These are phyloP conservation scores for Esox masquinongy DNA, from an alignment of 2,797 vertebrate genomes.

Conservation along the genomic window DNA sequence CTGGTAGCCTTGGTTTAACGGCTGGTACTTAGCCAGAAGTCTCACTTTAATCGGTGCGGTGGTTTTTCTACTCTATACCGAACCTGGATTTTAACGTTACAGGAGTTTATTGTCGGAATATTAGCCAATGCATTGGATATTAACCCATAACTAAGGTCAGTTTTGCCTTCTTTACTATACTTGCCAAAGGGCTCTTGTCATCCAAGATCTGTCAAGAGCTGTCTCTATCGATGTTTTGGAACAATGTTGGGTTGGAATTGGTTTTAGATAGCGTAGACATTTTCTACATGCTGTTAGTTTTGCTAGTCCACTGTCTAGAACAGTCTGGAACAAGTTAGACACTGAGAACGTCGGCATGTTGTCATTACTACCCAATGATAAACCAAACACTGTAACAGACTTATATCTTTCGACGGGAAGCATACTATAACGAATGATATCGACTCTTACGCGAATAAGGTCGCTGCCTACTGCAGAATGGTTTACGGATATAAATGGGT, in stretches of 20 bases:
- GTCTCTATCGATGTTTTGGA: not conserved
- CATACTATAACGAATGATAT: constrained; percentile 5
- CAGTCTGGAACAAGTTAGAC: constrained; percentile 38
- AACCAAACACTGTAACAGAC: constrained; percentile 7
- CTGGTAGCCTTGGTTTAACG: constrained; percentile 36
- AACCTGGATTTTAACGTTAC: constrained; percentile 53
- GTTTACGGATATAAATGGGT: constrained; percentile 11
- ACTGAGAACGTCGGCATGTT: constrained; percentile 34
- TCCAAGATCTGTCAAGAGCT: not conserved
- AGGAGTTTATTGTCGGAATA: constrained; percentile 69
- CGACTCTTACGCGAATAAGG: constrained; percentile 5
- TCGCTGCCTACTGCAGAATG: not conserved
- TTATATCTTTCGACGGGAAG: constrained; percentile 4
- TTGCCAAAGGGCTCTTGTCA: constrained; percentile 3
- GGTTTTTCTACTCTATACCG: constrained; percentile 15
- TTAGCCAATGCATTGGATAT: constrained; percentile 59
- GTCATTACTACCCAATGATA: constrained; percentile 10
- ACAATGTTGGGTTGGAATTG: not conserved
- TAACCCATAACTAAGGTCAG: constrained; percentile 70
- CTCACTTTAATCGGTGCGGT: constrained; percentile 20
- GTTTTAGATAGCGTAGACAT: not conserved
- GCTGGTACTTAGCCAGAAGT: constrained; percentile 37
- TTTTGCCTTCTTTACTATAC: constrained; percentile 30
- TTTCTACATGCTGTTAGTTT: constrained; percentile 15
- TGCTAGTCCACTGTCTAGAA: constrained; percentile 4